Percentiles rank a stretch among this genome's conserved stretches.
phyloP scores from a whole-genome alignment of 2,888 invertebrate species.

The Ophion ellenae region DNA sequence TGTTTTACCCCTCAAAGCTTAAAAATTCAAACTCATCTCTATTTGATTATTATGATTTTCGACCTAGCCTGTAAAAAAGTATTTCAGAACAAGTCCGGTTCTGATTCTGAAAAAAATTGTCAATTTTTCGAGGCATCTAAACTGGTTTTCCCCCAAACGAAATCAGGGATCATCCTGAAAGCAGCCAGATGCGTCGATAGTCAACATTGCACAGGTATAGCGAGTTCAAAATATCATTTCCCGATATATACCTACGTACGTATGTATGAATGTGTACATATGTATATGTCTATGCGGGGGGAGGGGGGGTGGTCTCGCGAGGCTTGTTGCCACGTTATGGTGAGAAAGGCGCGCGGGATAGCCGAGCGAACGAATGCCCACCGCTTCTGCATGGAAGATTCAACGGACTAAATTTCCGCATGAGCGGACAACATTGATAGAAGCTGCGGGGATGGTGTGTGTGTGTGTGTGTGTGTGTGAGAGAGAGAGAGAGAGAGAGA shows the following conservation, averaged over 20 bases:
- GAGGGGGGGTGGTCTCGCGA: slow-evolving; percentile 65
- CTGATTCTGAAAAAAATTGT: too few species aligned
- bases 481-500: slow-evolving; percentile 68
- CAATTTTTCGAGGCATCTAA: too few species aligned
- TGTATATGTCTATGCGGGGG: slow-evolving; percentile 9
- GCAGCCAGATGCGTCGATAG: not conserved
- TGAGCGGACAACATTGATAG: slow-evolving; percentile 83
- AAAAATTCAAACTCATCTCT: too few species aligned
- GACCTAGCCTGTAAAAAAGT: too few species aligned
- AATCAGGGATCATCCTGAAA: not conserved
- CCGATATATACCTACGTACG: slow-evolving; percentile 47
- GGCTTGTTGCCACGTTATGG: slow-evolving; percentile 75
- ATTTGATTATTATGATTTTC: too few species aligned
- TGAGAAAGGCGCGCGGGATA: slow-evolving; percentile 81
- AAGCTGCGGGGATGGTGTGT: slow-evolving; percentile 76
- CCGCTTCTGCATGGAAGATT: slow-evolving; percentile 80
- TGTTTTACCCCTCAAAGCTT: too few species aligned
- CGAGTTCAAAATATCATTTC: slow-evolving; percentile 20
- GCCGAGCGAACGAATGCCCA: slow-evolving; percentile 75
- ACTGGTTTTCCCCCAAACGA: too few species aligned
- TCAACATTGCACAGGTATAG: not conserved
- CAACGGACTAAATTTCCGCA: slow-evolving; percentile 82
- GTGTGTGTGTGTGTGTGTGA: too few species aligned
- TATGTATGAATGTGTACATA: slow-evolving; percentile 38
- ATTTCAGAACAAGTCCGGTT: too few species aligned